Evolutionary conservation across 2,113 vertebrate genomes (phyloP).

Genomic region (Prunella fulvescens): DNA sequence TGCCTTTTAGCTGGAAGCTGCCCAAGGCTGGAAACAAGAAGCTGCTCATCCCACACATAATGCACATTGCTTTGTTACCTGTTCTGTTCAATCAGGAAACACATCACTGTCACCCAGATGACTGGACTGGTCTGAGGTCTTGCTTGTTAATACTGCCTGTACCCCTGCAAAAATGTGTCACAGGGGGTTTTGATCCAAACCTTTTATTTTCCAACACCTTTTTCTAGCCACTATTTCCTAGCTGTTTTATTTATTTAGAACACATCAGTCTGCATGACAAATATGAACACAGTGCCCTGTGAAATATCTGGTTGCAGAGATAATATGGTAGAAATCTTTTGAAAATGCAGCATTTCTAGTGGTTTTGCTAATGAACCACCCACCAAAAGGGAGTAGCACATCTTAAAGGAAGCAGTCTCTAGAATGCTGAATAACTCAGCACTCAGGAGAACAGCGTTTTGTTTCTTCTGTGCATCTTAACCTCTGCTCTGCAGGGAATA

Average conservation of each 20-base stretch:
- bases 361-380: slow-evolving; percentile 12
- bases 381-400: background rate
- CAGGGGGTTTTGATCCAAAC: background rate
- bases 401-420: background rate
- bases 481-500: slow-evolving; percentile 57
- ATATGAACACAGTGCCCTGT: background rate
- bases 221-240: background rate
- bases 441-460: slow-evolving; percentile 9
- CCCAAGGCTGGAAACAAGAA: background rate
- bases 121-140: background rate
- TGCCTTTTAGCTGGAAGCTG: background rate
- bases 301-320: background rate
- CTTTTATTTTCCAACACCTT: background rate
- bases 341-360: background rate
- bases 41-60: background rate
- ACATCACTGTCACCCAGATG: background rate
- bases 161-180: background rate
- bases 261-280: background rate
- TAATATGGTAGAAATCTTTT: background rate
- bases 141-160: background rate
- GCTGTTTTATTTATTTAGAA: background rate
- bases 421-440: slow-evolving; percentile 34
- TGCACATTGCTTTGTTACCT: background rate
- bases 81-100: background rate
- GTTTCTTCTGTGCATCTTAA: slow-evolving; percentile 41